phyloP scores from a whole-genome alignment of 1,140 invertebrate species.

The Goniozus legneri region DNA sequence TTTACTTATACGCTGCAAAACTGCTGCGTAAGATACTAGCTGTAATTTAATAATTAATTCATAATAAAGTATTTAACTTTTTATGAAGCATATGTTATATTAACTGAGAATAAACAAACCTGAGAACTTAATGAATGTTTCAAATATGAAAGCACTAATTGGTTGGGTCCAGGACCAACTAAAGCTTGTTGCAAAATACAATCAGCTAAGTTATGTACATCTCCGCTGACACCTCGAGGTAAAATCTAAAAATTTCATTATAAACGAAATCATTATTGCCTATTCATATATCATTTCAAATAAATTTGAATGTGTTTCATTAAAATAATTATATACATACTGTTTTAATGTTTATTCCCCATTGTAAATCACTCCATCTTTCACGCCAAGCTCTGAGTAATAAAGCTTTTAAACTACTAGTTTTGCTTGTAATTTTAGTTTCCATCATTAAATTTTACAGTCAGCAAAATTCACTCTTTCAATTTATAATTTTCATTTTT shows the following conservation, averaged over 20 bases:
- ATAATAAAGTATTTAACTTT: neutral
- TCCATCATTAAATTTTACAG: conserved; percentile 55
- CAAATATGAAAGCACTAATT: conserved; percentile 85
- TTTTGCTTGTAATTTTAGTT: conserved; percentile 78
- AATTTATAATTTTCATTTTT: too few relatives aligned
- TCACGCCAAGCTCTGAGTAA: conserved; percentile 88
- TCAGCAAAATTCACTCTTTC: conserved; percentile 27
- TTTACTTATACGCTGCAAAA: conserved; percentile 82
- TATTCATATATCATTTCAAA: neutral
- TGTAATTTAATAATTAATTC: conserved; percentile 41
- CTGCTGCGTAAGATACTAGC: conserved; percentile 85
- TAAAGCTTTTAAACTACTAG: conserved; percentile 78
- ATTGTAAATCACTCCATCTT: conserved; percentile 90
- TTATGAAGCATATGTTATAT: neutral
- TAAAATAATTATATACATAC: conserved; percentile 46
- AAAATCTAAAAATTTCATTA: conserved; percentile 57
- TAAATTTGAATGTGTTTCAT: neutral
- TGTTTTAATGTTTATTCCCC: conserved; percentile 93
- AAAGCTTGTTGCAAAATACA: conserved; percentile 90
- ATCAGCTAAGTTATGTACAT: conserved; percentile 88
- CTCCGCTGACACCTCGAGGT: conserved; percentile 81
- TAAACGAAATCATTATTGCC: conserved; percentile 16
- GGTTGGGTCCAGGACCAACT: conserved; percentile 87
- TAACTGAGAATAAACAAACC: conserved; percentile 38
- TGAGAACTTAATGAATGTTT: conserved; percentile 87